Conservation (phyloP, 2,888 invertebrate genomes). For the Drosophila parthenogenetica region DNA sequence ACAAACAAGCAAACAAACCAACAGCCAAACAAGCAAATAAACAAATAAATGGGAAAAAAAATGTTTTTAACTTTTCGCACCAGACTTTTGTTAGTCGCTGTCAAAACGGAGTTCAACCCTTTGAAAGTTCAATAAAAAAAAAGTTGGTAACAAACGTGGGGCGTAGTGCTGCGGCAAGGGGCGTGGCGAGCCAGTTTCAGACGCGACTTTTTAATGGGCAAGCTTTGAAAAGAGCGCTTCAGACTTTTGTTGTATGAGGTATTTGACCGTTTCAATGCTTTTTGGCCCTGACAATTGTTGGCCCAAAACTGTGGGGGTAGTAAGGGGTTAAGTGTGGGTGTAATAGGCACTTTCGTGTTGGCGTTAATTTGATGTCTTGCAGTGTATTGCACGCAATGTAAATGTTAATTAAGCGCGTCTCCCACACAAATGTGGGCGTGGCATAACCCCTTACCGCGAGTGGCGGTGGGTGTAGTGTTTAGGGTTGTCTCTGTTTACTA, state of each 20-base stretch:
- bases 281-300: conserved; percentile 37
- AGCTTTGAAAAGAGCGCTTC: conserved; percentile 32
- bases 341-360: conserved; percentile 31
- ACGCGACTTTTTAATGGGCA: conserved; percentile 56
- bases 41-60: conserved; percentile 1
- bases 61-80: conserved; percentile 43
- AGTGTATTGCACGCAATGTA: conserved; percentile 70
- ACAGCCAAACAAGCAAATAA: conserved; percentile 10
- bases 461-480: not conserved
- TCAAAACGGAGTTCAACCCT: conserved; percentile 40
- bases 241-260: conserved; percentile 42
- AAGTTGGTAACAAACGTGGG: not conserved
- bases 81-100: conserved; percentile 37
- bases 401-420: conserved; percentile 67
- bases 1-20: conserved; percentile 26
- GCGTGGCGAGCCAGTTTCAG: conserved; percentile 1
- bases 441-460: not conserved
- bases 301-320: not conserved
- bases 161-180: not conserved
- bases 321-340: not conserved
- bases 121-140: conserved; percentile 46
- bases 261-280: conserved; percentile 49
- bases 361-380: conserved; percentile 71
- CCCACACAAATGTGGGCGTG: conserved; percentile 44
- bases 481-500: conserved; percentile 45